A percentile compares a stretch with the other conserved stretches of the same genome.
Evolutionary conservation across 2,888 invertebrate species (phyloP).

Genomic region (Noctua comes): DNA sequence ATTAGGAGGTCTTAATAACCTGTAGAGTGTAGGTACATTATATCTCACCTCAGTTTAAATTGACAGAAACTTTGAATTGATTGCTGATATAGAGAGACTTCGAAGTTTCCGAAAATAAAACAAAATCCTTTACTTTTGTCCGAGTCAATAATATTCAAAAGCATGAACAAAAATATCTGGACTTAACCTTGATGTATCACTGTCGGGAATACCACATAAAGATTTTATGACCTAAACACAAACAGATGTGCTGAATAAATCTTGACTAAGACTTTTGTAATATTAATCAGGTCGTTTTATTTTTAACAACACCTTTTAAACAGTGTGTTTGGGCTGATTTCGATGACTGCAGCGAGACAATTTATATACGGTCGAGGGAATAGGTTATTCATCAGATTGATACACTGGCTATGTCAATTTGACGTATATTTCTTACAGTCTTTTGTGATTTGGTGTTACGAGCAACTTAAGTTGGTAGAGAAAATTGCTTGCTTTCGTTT

Average conservation of each 20-base stretch:
- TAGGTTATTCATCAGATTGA: neutral
- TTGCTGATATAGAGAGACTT: neutral
- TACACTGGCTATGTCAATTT: neutral
- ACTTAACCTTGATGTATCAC: slow-evolving; percentile 23
- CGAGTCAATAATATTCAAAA: slow-evolving; percentile 1
- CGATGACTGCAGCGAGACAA: neutral
- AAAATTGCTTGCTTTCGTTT: neutral
- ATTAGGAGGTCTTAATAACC: neutral
- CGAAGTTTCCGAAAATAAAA: neutral
- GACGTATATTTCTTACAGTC: neutral
- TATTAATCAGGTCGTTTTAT: slow-evolving; percentile 38
- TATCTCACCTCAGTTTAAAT: too few species aligned
- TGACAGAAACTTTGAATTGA: too few species aligned
- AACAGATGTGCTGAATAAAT: slow-evolving; percentile 54
- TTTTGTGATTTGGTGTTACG: neutral
- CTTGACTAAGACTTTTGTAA: slow-evolving; percentile 18
- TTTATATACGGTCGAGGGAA: neutral
- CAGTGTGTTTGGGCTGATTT: neutral
- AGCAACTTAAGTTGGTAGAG: neutral
- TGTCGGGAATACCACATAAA: slow-evolving; percentile 35
- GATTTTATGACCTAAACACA: slow-evolving; percentile 61
- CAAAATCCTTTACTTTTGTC: neutral
- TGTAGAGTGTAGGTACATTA: neutral
- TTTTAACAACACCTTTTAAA: slow-evolving; percentile 24
- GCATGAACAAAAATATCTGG: slow-evolving; percentile 1